phyloP scores from a whole-genome alignment of 1,140 invertebrate genomes.

The Drosophila simulans region DNA sequence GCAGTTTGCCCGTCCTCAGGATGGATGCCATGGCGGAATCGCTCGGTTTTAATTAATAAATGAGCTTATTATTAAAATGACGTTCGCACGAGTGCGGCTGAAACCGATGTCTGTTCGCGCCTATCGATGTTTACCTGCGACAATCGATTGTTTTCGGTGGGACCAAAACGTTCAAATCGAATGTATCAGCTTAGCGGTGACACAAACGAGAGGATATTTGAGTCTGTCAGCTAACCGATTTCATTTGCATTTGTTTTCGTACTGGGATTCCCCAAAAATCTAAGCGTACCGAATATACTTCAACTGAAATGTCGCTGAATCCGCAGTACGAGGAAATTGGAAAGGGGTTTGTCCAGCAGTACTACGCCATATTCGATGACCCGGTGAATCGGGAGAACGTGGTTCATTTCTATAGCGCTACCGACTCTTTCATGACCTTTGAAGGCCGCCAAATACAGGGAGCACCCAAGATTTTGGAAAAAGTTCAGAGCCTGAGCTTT shows the following conservation, averaged over 20 bases:
- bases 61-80: conserved; percentile 46
- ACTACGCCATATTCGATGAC: conserved; percentile 96
- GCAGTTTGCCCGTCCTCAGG: conserved; percentile 89
- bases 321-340: conserved; percentile 95
- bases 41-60: conserved; percentile 49
- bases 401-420: conserved; percentile 95
- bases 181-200: no score
- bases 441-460: conserved; percentile 97
- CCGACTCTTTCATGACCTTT: conserved; percentile 97
- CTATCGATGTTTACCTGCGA: neutral
- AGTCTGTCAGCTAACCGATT: no score
- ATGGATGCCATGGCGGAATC: conserved; percentile 86
- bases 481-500: conserved; percentile 94
- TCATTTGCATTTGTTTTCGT: neutral
- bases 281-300: neutral
- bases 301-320: conserved; percentile 91
- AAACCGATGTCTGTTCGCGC: conserved; percentile 1
- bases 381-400: conserved; percentile 91
- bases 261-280: neutral
- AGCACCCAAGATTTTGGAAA: conserved; percentile 96
- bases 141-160: neutral
- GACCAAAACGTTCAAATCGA: neutral
- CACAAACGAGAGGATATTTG: no score
- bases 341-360: conserved; percentile 96
- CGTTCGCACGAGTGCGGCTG: conserved; percentile 18